Conservation (phyloP, 2,113 vertebrate genomes). For the Seriola dumerili region DNA sequence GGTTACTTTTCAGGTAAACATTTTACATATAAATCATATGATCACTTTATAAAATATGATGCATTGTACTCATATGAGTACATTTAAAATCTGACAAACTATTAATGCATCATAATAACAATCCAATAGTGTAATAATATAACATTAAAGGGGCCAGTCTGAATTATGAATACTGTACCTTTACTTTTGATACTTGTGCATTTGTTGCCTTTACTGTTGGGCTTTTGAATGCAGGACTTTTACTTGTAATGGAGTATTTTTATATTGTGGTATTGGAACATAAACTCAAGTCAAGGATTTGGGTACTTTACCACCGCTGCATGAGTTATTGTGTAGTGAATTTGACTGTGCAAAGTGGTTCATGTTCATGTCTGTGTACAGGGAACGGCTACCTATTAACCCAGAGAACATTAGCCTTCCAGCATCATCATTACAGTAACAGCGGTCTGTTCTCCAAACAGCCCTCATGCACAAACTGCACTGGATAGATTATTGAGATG, state of each 20-base stretch:
- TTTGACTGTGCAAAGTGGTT: neutral
- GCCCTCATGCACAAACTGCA: neutral
- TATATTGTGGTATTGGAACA: neutral
- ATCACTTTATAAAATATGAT: neutral
- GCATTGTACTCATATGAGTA: too few relatives aligned
- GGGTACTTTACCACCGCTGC: neutral
- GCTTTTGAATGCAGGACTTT: neutral
- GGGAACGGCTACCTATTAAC: constrained; percentile 17
- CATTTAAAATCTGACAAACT: too few relatives aligned
- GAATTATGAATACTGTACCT: neutral
- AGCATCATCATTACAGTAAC: constrained; percentile 16
- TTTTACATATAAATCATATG: neutral
- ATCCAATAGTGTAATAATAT: neutral
- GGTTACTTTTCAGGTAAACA: neutral
- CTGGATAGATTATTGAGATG: constrained; percentile 12
- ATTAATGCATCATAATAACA: too few relatives aligned
- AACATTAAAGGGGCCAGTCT: neutral
- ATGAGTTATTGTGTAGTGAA: neutral
- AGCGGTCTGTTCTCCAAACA: constrained; percentile 1
- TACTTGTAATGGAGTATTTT: neutral
- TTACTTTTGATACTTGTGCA: neutral
- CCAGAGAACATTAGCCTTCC: neutral
- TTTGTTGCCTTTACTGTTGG: neutral
- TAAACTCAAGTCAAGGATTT: neutral
- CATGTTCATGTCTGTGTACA: constrained; percentile 7